phyloP scores from a whole-genome alignment of 2,888 invertebrate genomes.

The Caenorhabditis sinica region DNA sequence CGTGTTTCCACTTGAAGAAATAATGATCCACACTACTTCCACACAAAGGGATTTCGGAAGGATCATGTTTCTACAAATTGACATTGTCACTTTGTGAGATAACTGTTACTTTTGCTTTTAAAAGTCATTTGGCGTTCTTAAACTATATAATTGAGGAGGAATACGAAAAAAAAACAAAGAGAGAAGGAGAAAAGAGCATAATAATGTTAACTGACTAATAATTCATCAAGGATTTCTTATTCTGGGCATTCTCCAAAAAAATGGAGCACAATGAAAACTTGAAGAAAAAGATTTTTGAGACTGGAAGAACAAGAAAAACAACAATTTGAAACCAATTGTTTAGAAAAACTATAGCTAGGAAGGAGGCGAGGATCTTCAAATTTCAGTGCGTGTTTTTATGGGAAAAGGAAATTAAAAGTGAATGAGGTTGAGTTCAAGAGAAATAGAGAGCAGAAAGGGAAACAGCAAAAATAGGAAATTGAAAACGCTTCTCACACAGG shows the following conservation, averaged over 20 bases:
- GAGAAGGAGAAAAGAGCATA: neutral
- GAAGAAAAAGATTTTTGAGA: neutral
- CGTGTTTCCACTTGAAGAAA: slow-evolving; percentile 38
- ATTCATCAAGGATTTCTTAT: slow-evolving; percentile 20
- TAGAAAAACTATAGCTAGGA: neutral
- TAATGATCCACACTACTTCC: slow-evolving; percentile 30
- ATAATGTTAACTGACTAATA: slow-evolving; percentile 29
- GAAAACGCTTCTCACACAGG: slow-evolving; percentile 6
- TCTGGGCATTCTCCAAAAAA: neutral
- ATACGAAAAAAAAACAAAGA: neutral
- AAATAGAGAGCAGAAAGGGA: slow-evolving; percentile 27
- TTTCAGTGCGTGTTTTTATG: neutral
- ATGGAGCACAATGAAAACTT: slow-evolving; percentile 5
- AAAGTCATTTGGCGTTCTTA: neutral
- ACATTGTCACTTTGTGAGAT: neutral
- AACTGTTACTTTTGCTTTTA: neutral
- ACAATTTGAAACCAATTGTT: slow-evolving; percentile 5
- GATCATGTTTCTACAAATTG: slow-evolving; percentile 35
- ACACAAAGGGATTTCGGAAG: slow-evolving; percentile 10
- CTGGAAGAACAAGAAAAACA: slow-evolving; percentile 3
- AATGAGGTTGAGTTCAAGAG: neutral
- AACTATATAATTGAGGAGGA: slow-evolving; percentile 13
- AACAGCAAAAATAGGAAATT: slow-evolving; percentile 10
- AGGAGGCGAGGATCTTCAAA: neutral
- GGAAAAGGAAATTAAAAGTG: neutral